Conservation (phyloP, 2,113 vertebrate genomes). For the Gambusia affinis region DNA sequence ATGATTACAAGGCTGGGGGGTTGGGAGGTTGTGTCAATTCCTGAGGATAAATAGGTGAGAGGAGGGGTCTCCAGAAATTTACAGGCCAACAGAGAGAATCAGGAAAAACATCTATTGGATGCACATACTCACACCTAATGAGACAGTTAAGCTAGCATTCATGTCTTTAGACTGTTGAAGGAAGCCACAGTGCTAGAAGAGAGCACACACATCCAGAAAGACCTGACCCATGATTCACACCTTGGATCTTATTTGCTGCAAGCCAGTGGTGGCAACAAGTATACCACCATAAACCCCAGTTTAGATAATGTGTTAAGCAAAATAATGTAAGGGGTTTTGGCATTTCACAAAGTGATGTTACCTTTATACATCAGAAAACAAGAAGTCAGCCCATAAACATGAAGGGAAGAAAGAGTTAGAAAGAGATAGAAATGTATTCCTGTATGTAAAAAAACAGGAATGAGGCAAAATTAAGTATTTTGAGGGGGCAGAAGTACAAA, state of each 20-base stretch:
- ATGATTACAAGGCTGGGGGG: not conserved
- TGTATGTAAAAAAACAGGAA: no score
- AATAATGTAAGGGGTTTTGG: constrained; percentile 1
- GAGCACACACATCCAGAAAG: not conserved
- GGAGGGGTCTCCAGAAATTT: not conserved
- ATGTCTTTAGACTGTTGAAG: not conserved
- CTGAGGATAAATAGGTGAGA: not conserved
- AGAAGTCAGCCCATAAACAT: constrained; percentile 10
- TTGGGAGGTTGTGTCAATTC: no score
- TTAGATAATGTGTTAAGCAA: constrained; percentile 3
- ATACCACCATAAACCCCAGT: no score
- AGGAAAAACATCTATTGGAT: not conserved
- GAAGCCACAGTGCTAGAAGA: not conserved
- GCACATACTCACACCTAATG: not conserved
- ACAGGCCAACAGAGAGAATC: not conserved
- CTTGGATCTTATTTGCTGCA: not conserved
- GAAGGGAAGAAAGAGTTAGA: not conserved
- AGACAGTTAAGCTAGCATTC: not conserved
- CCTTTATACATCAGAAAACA: not conserved
- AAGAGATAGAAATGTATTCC: no score
- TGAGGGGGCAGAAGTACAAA: no score
- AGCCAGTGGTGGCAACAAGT: constrained; percentile 3
- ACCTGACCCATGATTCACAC: not conserved
- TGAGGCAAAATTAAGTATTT: no score
- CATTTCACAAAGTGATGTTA: constrained; percentile 8